A percentile compares a stretch with the other conserved stretches of the same genome.
Evolutionary conservation across 2,888 invertebrate genomes (phyloP).

Genomic region (Pristionchus maxplancki): DNA sequence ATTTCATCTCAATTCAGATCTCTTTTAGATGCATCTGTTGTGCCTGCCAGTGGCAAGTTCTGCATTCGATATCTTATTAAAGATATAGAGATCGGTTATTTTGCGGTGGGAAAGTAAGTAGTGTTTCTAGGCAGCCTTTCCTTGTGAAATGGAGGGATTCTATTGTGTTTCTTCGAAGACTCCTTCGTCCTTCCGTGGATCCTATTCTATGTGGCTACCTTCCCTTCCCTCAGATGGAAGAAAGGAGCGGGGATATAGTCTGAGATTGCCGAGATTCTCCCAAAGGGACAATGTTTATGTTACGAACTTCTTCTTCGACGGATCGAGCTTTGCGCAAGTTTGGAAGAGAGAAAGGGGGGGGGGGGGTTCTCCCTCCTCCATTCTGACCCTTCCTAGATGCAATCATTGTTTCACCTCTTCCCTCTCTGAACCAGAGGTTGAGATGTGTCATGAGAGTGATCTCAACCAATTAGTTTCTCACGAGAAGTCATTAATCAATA

Average conservation of each 20-base stretch:
- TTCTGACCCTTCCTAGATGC: background rate
- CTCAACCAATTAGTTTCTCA: slow-evolving; percentile 9
- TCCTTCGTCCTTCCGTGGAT: background rate
- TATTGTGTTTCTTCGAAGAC: slow-evolving; percentile 11
- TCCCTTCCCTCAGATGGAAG: slow-evolving; percentile 19
- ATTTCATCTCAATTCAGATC: slow-evolving; percentile 1
- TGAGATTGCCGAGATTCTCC: slow-evolving; percentile 33
- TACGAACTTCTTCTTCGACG: slow-evolving; percentile 42
- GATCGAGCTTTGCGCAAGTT: slow-evolving; percentile 39
- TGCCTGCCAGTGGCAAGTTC: no score
- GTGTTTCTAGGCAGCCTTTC: slow-evolving; percentile 25
- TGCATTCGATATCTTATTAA: background rate
- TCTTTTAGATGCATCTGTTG: slow-evolving; percentile 33
- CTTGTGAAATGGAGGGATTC: slow-evolving; percentile 26
- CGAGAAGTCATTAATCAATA: slow-evolving; percentile 31
- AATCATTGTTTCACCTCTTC: background rate
- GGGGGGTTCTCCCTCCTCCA: no score
- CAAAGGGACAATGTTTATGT: slow-evolving; percentile 45
- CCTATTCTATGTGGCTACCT: background rate
- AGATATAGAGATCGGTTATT: background rate
- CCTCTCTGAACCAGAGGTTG: background rate
- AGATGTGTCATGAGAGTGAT: background rate
- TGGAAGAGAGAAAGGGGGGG: background rate
- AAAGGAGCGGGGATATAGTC: background rate
- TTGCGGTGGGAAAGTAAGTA: background rate